Evolutionary conservation across 35 echinoderm and acorn worm genomes (phyloP).

Genomic region (Amphiura filiformis): DNA sequence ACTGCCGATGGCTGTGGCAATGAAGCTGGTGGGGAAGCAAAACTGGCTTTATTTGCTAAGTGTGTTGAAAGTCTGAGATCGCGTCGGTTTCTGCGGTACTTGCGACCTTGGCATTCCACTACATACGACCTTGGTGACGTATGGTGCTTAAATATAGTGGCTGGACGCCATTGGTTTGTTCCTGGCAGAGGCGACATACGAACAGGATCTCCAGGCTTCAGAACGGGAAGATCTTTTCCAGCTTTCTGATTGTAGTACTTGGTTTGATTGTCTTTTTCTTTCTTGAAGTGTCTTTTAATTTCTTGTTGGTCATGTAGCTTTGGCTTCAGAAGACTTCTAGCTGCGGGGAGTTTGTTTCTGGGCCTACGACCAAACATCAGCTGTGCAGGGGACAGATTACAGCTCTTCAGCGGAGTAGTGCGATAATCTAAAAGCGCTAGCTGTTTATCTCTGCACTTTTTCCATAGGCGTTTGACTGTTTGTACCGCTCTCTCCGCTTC

Average conservation of each 20-base stretch:
- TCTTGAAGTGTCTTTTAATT: slow-evolving; percentile 20
- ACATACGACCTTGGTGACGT: slow-evolving; percentile 47
- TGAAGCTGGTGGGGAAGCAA: slow-evolving; percentile 29
- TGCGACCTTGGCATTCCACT: slow-evolving; percentile 41
- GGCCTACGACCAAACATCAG: slow-evolving; percentile 40
- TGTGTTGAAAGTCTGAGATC: slow-evolving; percentile 30
- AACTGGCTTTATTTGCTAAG: slow-evolving; percentile 23
- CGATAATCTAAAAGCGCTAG: too few species aligned
- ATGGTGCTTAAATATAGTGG: slow-evolving; percentile 35
- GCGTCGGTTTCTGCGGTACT: slow-evolving; percentile 47
- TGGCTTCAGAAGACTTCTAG: slow-evolving; percentile 28
- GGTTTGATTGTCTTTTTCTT: slow-evolving; percentile 21
- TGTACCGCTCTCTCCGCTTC: too few species aligned
- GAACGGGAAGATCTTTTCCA: slow-evolving; percentile 26
- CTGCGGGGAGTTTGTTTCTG: slow-evolving; percentile 27
- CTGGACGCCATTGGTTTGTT: slow-evolving; percentile 51
- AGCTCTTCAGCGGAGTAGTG: slow-evolving; percentile 47
- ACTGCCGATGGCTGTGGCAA: slow-evolving; percentile 14
- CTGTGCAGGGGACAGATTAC: slow-evolving; percentile 44
- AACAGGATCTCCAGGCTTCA: slow-evolving; percentile 47
- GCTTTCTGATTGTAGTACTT: slow-evolving; percentile 44
- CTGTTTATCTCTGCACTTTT: too few species aligned
- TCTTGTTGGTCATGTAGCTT: background rate
- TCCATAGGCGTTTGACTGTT: too few species aligned
- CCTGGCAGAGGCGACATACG: slow-evolving; percentile 47